A percentile compares a stretch with the other conserved stretches of the same genome.
These are phyloP conservation scores for Nasonia oneida DNA, from an alignment of 2,888 invertebrate genomes.

Conservation along the genomic window DNA sequence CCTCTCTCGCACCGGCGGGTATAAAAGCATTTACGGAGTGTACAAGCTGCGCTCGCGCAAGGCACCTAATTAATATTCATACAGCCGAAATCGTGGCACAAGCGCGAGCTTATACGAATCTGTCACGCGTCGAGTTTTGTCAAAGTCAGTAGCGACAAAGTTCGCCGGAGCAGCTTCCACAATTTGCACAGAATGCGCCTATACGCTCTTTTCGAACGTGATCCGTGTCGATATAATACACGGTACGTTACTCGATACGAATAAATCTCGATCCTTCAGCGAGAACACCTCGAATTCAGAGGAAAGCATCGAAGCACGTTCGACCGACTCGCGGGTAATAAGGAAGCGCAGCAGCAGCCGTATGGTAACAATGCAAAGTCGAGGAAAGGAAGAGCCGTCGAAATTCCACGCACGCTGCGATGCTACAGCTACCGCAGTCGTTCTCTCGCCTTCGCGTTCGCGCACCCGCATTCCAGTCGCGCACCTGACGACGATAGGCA, in stretches of 20 bases:
- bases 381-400: not conserved
- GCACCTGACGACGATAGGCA: slow-evolving; percentile 23
- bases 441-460: slow-evolving; percentile 16
- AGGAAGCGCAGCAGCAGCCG: not conserved
- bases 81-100: not conserved
- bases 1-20: not conserved
- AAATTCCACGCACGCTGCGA: slow-evolving; percentile 7
- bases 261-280: not conserved
- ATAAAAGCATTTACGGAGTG: too few relatives aligned
- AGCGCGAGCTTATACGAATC: not conserved
- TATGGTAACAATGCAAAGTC: not conserved
- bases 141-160: not conserved
- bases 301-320: not conserved
- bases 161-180: not conserved
- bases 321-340: not conserved
- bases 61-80: slow-evolving; percentile 18
- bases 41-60: not conserved
- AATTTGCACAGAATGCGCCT: not conserved
- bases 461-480: slow-evolving; percentile 39
- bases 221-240: too few relatives aligned
- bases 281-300: not conserved
- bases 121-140: not conserved
- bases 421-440: not conserved
- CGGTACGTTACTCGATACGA: not conserved
- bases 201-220: too few relatives aligned